Evolutionary conservation across 2,113 vertebrate species (phyloP).

Genomic region (Pontoporia blainvillei): DNA sequence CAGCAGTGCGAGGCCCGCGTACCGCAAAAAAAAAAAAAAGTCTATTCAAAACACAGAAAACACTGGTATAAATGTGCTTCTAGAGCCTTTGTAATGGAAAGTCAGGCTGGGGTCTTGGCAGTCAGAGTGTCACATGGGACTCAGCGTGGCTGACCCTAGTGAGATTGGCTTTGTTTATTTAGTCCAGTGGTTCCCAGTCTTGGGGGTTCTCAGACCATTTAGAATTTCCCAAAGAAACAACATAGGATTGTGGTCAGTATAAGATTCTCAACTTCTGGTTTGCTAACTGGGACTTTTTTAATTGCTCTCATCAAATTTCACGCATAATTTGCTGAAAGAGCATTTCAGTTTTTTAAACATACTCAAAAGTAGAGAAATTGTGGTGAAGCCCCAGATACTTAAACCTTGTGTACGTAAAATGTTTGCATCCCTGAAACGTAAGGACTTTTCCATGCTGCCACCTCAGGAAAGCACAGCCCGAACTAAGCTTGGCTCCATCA

Average conservation of each 20-base stretch:
- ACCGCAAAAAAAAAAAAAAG: no score
- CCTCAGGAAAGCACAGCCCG: not conserved
- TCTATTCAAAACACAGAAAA: not conserved
- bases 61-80: not conserved
- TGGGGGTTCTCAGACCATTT: not conserved
- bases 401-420: fast-evolving
- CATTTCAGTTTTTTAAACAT: not conserved
- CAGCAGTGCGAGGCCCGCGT: no score
- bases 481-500: not conserved
- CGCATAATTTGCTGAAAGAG: not conserved
- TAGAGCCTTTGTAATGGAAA: not conserved
- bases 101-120: not conserved
- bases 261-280: not conserved
- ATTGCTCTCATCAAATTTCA: not conserved
- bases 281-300: not conserved
- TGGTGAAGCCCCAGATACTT: not conserved
- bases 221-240: not conserved
- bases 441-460: not conserved
- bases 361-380: not conserved
- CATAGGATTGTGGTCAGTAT: not conserved
- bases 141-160: no score
- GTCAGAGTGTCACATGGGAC: fast-evolving
- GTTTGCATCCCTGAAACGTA: fast-evolving
- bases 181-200: not conserved
- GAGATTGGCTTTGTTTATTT: not conserved